Conservation (phyloP, 1,140 invertebrate species). For the Littorina saxatilis region DNA sequence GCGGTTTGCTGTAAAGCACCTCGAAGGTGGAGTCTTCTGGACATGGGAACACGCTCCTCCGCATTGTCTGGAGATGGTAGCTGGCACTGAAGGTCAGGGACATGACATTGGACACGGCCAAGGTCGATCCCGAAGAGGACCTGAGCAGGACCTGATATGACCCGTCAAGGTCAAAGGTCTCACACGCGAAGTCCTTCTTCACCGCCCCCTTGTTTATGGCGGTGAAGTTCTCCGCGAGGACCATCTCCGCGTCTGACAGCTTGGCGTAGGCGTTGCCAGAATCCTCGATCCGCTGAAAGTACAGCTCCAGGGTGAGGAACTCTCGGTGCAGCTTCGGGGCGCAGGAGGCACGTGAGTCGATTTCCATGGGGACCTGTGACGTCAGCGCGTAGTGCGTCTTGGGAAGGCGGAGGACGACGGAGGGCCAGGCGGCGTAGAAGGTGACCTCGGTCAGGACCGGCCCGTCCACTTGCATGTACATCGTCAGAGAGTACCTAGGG, state of each 20-base stretch:
- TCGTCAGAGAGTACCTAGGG: slow-evolving; percentile 43
- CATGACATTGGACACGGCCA: slow-evolving; percentile 55
- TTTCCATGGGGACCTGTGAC: slow-evolving; percentile 43
- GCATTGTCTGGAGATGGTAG: slow-evolving; percentile 47
- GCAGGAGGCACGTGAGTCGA: slow-evolving; percentile 56
- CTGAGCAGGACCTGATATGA: slow-evolving; percentile 55
- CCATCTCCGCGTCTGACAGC: slow-evolving; percentile 7
- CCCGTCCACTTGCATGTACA: slow-evolving; percentile 56
- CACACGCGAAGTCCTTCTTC: slow-evolving; percentile 49
- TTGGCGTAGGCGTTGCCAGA: neutral
- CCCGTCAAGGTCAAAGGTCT: slow-evolving; percentile 60
- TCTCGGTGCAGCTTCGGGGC: slow-evolving; percentile 47
- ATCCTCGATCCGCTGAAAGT: slow-evolving; percentile 41
- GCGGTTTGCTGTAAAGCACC: slow-evolving; percentile 57
- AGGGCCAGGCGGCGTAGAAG: slow-evolving; percentile 58
- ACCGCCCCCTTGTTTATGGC: slow-evolving; percentile 29
- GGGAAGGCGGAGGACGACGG: slow-evolving; percentile 53
- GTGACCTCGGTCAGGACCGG: slow-evolving; percentile 46
- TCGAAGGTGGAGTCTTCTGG: slow-evolving; percentile 31
- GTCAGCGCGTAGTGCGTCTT: slow-evolving; percentile 54
- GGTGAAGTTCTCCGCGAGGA: slow-evolving; percentile 33
- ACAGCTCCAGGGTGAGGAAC: slow-evolving; percentile 50
- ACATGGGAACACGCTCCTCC: slow-evolving; percentile 59
- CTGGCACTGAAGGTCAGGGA: slow-evolving; percentile 51
- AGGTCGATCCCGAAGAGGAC: slow-evolving; percentile 40